A percentile compares a stretch with the other conserved stretches of the same genome.
Evolutionary conservation across 2,888 invertebrate species (phyloP).

Genomic region (Microctonus brassicae): DNA sequence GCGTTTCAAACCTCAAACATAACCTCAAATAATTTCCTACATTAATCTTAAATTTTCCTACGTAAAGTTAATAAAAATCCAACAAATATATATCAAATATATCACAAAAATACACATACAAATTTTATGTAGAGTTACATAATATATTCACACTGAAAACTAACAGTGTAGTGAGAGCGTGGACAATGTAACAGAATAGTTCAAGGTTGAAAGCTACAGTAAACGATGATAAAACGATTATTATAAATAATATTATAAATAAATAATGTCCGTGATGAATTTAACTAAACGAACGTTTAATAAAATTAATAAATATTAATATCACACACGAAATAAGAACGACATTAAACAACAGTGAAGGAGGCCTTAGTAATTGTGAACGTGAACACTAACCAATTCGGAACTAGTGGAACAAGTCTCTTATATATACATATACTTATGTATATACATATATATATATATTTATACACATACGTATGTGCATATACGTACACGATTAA

Average conservation of each 20-base stretch:
- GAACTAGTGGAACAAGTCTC: constrained; percentile 20
- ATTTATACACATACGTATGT: background rate
- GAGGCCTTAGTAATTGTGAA: background rate
- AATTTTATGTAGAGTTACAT: constrained; percentile 58
- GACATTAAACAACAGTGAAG: background rate
- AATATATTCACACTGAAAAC: constrained; percentile 46
- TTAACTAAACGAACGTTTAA: constrained; percentile 3
- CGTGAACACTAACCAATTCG: constrained; percentile 5
- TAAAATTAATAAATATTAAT: background rate
- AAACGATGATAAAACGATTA: constrained; percentile 37
- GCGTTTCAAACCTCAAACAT: constrained; percentile 15
- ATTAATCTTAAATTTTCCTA: constrained; percentile 47
- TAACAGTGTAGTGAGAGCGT: constrained; percentile 37
- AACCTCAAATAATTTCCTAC: constrained; percentile 13
- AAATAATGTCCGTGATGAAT: constrained; percentile 9
- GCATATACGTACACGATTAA: no score
- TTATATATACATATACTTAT: background rate
- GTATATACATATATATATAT: background rate
- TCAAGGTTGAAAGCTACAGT: constrained; percentile 41
- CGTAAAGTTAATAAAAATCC: no score
- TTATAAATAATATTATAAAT: constrained; percentile 23
- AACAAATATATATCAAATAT: no score
- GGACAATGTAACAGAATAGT: constrained; percentile 41
- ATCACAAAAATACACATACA: no score
- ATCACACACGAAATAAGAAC: background rate